These are phyloP conservation scores for Hydrolagus colliei DNA, from an alignment of 2,797 vertebrate genomes.

Conservation along the genomic window DNA sequence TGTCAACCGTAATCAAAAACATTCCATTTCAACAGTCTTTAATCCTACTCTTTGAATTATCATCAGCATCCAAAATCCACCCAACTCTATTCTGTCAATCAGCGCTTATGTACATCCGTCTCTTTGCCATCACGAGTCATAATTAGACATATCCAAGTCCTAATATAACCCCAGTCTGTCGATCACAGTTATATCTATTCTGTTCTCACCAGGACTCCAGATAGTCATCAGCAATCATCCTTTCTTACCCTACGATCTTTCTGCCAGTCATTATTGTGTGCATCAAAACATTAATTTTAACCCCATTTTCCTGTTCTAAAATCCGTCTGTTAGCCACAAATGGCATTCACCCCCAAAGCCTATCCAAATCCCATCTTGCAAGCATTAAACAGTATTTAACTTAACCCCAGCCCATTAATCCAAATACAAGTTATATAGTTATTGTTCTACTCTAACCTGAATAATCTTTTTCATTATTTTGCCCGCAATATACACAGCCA, in stretches of 20 bases:
- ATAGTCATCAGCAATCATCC: conserved; percentile 19
- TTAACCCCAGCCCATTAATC: too few species aligned
- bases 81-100: conserved; percentile 19
- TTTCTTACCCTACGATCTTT: conserved; percentile 13
- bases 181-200: conserved; percentile 10
- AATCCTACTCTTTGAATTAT: conserved; percentile 17
- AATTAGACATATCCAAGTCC: conserved; percentile 12
- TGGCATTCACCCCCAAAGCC: background rate
- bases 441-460: background rate
- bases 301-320: background rate
- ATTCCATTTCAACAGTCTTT: background rate
- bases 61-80: conserved; percentile 1
- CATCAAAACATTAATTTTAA: background rate
- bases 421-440: conserved; percentile 3
- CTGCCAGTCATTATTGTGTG: background rate
- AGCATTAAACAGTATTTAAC: background rate
- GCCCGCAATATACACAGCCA: background rate
- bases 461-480: background rate
- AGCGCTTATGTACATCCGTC: background rate
- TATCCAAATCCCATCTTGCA: background rate
- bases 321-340: background rate
- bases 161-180: conserved; percentile 7
- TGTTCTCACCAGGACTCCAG: conserved; percentile 6
- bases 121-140: conserved; percentile 9
- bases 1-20: conserved; percentile 23